Conservation (phyloP, 2,113 vertebrate genomes). For the Canis aureus region DNA sequence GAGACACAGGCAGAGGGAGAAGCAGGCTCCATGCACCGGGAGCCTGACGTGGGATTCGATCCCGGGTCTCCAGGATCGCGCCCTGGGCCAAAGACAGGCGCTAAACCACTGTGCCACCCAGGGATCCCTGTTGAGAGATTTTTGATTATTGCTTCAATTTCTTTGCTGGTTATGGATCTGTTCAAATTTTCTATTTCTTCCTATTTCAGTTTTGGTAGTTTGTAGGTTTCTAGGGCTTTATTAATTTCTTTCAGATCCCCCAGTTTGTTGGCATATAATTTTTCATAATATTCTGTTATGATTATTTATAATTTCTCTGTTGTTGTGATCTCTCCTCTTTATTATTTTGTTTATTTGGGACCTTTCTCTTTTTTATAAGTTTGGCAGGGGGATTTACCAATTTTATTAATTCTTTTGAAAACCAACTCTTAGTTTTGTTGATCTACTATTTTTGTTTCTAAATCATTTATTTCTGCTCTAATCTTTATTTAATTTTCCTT, state of each 20-base stretch:
- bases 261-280: neutral
- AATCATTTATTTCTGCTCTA: neutral
- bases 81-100: no score
- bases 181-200: neutral
- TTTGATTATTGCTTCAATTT: neutral
- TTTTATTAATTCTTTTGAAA: neutral
- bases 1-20: no score
- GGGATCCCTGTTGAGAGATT: no score
- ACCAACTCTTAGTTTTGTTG: neutral
- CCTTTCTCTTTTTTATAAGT: neutral
- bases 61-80: no score
- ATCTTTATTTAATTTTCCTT: no score
- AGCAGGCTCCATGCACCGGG: no score
- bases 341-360: neutral
- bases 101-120: no score
- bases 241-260: neutral
- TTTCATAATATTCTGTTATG: neutral
- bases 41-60: no score
- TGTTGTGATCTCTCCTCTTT: neutral
- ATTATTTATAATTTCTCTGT: neutral
- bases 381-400: neutral
- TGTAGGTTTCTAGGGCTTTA: neutral
- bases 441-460: no score
- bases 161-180: neutral
- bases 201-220: neutral